Conservation (phyloP, 1,140 invertebrate species). For the Phymorhynchus buccinoides region DNA sequence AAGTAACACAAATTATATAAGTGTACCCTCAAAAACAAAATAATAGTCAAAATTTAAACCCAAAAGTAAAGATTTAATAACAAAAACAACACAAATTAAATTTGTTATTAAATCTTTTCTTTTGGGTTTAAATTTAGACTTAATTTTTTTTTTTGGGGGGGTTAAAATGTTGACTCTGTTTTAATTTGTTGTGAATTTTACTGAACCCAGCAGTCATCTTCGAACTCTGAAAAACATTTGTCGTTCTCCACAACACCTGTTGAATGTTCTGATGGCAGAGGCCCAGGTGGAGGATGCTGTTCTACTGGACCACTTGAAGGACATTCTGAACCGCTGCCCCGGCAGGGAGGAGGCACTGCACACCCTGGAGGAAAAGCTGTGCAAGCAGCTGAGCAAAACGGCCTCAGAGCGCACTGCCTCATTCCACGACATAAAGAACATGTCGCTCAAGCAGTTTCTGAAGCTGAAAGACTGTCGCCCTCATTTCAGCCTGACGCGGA, state of each 20-base stretch:
- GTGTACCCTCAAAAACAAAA: neutral
- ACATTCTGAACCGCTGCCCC: neutral
- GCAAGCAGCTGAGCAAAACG: neutral
- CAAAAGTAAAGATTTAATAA: neutral
- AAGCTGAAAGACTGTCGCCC: neutral
- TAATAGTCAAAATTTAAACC: neutral
- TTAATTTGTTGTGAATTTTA: too few relatives aligned
- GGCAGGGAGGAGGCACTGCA: neutral
- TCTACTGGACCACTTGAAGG: neutral
- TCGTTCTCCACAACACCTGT: neutral
- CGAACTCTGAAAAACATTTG: neutral
- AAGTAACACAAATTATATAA: neutral
- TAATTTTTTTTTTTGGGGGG: too few relatives aligned
- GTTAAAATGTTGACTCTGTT: too few relatives aligned
- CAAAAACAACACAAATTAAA: neutral
- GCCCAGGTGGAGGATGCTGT: neutral
- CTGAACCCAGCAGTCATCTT: neutral
- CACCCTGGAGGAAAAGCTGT: neutral
- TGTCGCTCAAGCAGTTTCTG: neutral
- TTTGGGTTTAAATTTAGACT: too few relatives aligned
- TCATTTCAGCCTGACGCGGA: neutral
- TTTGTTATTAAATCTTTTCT: neutral
- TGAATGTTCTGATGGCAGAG: neutral
- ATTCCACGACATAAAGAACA: neutral
- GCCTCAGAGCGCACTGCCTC: neutral